Evolutionary conservation across 2,113 vertebrate species (phyloP), one percentile per base, ranked within the genome.

Genomic region (Ailuropoda melanoleuca): DNA sequence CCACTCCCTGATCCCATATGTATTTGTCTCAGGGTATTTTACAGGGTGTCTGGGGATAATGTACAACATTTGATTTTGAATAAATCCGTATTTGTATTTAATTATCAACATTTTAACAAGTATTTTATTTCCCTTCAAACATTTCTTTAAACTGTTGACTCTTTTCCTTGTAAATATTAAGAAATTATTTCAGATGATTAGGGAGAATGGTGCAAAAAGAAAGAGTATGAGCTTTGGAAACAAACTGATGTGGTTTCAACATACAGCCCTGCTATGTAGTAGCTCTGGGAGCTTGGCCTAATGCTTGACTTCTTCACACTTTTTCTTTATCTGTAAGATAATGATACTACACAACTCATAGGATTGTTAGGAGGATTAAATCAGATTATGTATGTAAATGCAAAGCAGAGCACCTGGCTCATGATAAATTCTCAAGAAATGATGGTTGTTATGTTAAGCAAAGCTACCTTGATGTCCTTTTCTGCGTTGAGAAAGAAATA

Each of bases 401-500:
- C 26, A 26, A 92, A 78, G 4, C 37, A n/a, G 3, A 87, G 62
- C 37, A 12, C 70, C 34, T 70, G 34, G 64, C 37, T 86, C 81
- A 46, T 26, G 17, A 56, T 72, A 81, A 95, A 88, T 18, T 58
- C 26, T 94, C 10, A 46, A 1, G 21, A 62, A 39, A 70, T 55
- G 34, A n/a, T 87, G 43, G 24, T 53, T 64, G 53, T 96, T 95
- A 11, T 50, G 13, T 87, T 84, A 74, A 86, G 7, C 39, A 86
- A 83, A 6, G 66, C 39, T 97, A 75, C 95, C 77, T 74, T 31
- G 55, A 88, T 85, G 58, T 91, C 58, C 58, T 92, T 60, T 60
- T 75, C 78, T 95, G 50, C 18, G 43, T 93, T 74, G 58, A 94
- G 56, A 95, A 93, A 93, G 37, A 95, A 80, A 62, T 4, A 92